These are phyloP conservation scores for Plestiodon gilberti DNA, from an alignment of 2,113 vertebrate genomes.

Conservation along the genomic window DNA sequence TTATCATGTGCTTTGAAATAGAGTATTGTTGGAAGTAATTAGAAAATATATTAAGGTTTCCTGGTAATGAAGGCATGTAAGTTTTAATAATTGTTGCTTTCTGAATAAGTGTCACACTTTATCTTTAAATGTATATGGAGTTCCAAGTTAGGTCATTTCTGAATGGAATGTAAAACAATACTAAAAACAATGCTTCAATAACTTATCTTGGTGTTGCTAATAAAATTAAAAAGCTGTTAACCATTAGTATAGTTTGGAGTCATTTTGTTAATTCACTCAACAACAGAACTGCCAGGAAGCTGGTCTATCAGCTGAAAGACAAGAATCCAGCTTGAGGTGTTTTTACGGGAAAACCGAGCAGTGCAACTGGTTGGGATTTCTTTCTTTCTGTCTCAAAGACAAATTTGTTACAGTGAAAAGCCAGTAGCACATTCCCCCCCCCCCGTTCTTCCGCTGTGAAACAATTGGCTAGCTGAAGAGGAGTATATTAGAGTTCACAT, in stretches of 20 bases:
- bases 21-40: conserved; percentile 80
- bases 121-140: conserved; percentile 82
- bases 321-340: conserved; percentile 14
- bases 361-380: conserved; percentile 19
- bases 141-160: conserved; percentile 84
- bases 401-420: conserved; percentile 10
- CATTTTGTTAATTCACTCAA: conserved; percentile 76
- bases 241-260: conserved; percentile 82
- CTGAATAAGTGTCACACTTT: conserved; percentile 82
- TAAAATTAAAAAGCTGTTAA: conserved; percentile 83
- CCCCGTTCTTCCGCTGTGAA: neutral
- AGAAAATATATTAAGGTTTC: conserved; percentile 80
- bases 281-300: conserved; percentile 50
- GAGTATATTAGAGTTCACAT: neutral
- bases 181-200: conserved; percentile 81
- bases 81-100: conserved; percentile 83
- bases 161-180: conserved; percentile 85
- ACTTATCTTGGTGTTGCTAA: conserved; percentile 86
- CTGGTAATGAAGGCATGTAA: conserved; percentile 83
- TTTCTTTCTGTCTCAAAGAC: neutral
- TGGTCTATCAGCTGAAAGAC: conserved; percentile 39
- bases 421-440: neutral
- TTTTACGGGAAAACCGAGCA: conserved; percentile 43
- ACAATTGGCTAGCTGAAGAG: conserved; percentile 7
- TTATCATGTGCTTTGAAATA: conserved; percentile 79